A percentile compares a stretch with the other conserved stretches of the same genome.
Conservation (phyloP, 2,113 vertebrate species). For the Phalacrocorax carbo region DNA sequence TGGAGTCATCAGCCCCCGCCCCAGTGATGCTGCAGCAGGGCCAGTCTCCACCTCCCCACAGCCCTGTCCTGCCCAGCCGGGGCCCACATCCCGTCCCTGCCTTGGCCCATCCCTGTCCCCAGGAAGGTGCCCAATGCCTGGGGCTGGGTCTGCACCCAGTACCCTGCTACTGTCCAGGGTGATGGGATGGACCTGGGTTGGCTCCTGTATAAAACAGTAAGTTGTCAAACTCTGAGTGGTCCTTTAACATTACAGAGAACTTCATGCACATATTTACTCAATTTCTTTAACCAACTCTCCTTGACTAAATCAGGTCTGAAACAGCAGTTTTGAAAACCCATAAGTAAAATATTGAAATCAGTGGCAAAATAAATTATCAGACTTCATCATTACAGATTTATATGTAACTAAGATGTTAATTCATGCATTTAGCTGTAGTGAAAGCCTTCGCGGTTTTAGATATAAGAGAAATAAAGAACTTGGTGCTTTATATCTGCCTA, state of each 20-base stretch:
- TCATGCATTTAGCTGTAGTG: not conserved
- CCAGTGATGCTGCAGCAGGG: not conserved
- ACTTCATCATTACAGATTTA: not conserved
- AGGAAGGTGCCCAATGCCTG: not conserved
- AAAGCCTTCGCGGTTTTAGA: not conserved
- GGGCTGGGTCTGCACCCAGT: not conserved
- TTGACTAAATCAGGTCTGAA: not conserved
- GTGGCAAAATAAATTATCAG: not conserved
- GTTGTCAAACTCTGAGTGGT: not conserved
- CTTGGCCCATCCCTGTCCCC: not conserved
- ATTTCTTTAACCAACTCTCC: not conserved
- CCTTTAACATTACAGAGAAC: not conserved
- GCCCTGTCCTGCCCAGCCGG: not conserved
- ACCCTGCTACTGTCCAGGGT: not conserved
- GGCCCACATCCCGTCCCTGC: not conserved
- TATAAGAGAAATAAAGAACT: not conserved
- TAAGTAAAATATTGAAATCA: not conserved
- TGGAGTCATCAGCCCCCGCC: too few species aligned
- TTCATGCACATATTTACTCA: not conserved
- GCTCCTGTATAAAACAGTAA: not conserved
- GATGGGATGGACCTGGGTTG: rapidly evolving
- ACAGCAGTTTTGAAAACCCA: not conserved
- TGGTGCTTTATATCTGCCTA: not conserved
- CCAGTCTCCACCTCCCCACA: not conserved
- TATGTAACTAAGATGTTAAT: not conserved